Evolutionary conservation across 2,888 invertebrate genomes (phyloP), one percentile per base, ranked within the genome.

Genomic region (Acleris literana): DNA sequence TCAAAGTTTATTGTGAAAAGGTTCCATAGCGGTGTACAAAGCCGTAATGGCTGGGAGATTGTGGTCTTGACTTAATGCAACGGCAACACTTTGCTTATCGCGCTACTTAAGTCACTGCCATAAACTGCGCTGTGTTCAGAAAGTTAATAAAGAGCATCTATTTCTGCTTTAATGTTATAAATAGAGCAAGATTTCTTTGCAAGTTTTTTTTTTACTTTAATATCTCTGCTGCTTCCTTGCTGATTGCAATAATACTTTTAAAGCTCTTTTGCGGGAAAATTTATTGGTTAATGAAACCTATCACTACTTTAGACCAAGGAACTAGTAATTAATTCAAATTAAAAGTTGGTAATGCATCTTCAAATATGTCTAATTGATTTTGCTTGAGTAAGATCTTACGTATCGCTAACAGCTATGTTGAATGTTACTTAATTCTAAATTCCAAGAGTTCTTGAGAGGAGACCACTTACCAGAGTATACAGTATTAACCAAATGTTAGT

Each of bases 11-110:
- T 13, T 39, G 13, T 39, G 39, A 39, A 33, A 33, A 33, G 33
- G 33, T 33, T 9, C 33, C 9, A 33, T 22, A 51, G 25, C 22
- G n/a, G 16, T n/a, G 33, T 29, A 29, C 17, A 17, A 54, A 33
- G 17, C n/a, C 29, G 17, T 17, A 54, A 29, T n/a, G 17, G 29
- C 18, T 55, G 18, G 39, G 18, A 55, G 39, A 39, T 55, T 18
- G 54, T 55, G 54, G 33, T 39, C 29, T 29, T 46, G n/a, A 29
- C 33, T 54, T 17, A 54, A 54, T 39, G 53, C 33, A 54, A 54
- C 17, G 29, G 17, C n/a, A 29, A 33, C 22, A 52, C 20, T 18
- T 54, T 39, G 39, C 17, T 46, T 43, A 20, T 55, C 39, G 33
- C 20, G 39, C 39, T 18, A 17, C 39, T 55, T 55, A 55, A 55